Conservation (phyloP, 2,888 invertebrate genomes). For the Eupithecia subumbrata region DNA sequence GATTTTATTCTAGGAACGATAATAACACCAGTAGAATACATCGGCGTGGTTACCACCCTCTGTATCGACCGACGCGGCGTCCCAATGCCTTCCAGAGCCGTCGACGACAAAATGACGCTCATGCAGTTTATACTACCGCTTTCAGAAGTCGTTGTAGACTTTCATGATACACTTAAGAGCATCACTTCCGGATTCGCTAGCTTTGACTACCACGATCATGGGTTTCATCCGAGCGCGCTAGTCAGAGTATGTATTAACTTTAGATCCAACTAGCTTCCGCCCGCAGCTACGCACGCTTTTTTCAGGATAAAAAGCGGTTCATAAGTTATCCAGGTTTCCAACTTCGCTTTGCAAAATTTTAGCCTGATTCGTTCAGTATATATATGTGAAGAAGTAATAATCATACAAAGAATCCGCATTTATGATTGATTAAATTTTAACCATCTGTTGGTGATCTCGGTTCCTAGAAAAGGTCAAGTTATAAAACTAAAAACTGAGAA, state of each 20-base stretch:
- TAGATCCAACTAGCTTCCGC: no score
- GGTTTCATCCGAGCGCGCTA: slow-evolving; percentile 90
- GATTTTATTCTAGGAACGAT: slow-evolving; percentile 89
- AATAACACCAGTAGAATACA: slow-evolving; percentile 91
- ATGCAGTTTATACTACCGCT: slow-evolving; percentile 93
- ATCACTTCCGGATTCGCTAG: slow-evolving; percentile 97
- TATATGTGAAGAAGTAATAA: background rate
- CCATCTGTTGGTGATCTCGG: no score
- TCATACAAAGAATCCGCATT: background rate
- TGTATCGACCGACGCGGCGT: slow-evolving; percentile 88
- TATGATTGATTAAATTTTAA: no score
- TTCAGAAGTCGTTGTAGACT: slow-evolving; percentile 97
- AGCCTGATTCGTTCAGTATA: background rate
- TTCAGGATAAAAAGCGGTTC: background rate
- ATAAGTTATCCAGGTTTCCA: background rate
- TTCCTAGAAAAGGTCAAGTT: no score
- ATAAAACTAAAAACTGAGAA: no score
- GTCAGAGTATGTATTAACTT: slow-evolving; percentile 86
- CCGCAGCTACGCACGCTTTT: no score
- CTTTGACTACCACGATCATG: slow-evolving; percentile 96
- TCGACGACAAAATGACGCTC: slow-evolving; percentile 93
- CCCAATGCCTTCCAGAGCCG: slow-evolving; percentile 87
- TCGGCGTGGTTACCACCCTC: slow-evolving; percentile 88
- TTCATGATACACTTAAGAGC: slow-evolving; percentile 96
- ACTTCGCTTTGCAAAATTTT: background rate